A percentile compares a stretch with the other conserved stretches of the same genome.
These are phyloP conservation scores for Dynastes hyllus DNA, from an alignment of 2,888 invertebrate species.

Conservation along the genomic window DNA sequence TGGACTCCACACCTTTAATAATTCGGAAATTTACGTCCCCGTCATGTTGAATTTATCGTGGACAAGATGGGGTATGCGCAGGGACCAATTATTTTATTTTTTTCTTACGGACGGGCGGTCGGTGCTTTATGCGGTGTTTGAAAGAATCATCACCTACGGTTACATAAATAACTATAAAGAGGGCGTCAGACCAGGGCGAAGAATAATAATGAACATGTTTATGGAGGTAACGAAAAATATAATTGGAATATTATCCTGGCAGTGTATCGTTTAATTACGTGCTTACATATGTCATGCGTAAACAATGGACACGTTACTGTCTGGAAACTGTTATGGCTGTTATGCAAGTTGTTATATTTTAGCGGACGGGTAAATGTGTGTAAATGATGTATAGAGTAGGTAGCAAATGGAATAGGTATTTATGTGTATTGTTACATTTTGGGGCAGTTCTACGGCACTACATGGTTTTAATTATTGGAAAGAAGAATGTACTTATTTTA, in stretches of 20 bases:
- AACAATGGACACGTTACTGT: not conserved
- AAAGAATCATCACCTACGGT: constrained; percentile 35
- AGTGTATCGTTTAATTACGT: constrained; percentile 33
- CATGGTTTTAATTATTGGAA: too few species aligned
- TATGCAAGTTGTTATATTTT: not conserved
- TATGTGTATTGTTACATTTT: too few species aligned
- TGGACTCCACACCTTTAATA: constrained; percentile 47
- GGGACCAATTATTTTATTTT: constrained; percentile 45
- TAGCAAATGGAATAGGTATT: not conserved
- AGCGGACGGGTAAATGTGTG: not conserved
- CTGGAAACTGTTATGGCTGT: not conserved
- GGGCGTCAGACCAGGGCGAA: constrained; percentile 36
- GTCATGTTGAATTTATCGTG: constrained; percentile 42
- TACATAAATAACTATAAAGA: constrained; percentile 46
- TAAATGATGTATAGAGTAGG: not conserved
- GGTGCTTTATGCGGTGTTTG: constrained; percentile 42
- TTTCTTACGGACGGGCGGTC: constrained; percentile 18
- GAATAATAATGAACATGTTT: constrained; percentile 45
- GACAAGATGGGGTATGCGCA: constrained; percentile 27
- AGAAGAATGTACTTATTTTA: too few species aligned
- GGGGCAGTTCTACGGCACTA: too few species aligned
- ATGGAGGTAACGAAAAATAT: constrained; percentile 44
- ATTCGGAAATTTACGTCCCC: constrained; percentile 45
- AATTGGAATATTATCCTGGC: constrained; percentile 38
- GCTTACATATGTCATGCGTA: constrained; percentile 16